Base-by-base conservation (phyloP, 1,140 invertebrate species). In the Calephelis virginiensis region DNA sequence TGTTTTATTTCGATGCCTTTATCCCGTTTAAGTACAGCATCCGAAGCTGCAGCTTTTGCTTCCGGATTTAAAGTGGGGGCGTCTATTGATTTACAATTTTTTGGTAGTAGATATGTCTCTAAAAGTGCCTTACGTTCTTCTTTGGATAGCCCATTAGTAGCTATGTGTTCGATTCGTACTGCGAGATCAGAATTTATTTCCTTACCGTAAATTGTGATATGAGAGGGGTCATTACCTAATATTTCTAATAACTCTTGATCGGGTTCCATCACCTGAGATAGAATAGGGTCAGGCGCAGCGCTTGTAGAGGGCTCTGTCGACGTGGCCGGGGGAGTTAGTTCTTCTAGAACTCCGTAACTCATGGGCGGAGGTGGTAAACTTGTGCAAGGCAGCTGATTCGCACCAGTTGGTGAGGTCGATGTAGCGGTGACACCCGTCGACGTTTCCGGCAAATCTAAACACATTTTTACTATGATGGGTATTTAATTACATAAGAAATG, bases 31-130 rank as follows among this genome's bases (percentile, higher is more conserved):
- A 65, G 49, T 38, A 56, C 43, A 9, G 49, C 12, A 7, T 65
- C 50, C 8, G 40, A 56, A 45, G 37, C 53, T 11, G 49, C 53
- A 12, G 64, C 64, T 53, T 56, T 59, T 43, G 53, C 53, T 43
- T 65, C 49, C 1, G 64, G 64, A 28, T 65, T 65, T 37, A 65
- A 37, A 40, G 50, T 40, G 12, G 64, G 64, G 17, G 64, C 64
- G 49, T 65, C 50, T 10, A 65, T 65, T 43, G 56, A 56, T 11
- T 59, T 65, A n/a, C 64, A 65, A 14, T 65, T 65, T 46, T 43
- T 38, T 14, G 64, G 64, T 43, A 49, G 13, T 28, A 65, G 43
- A 56, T 65, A n/a, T 49, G 12, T 13, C 13, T 6, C n/a, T 6
- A 49, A 49, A 6, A 49, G 47, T n/a, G 12, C 47, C n/a, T 13